These are phyloP conservation scores for Drosophila barbarae DNA, from an alignment of 2,888 invertebrate genomes.

Conservation along the genomic window DNA sequence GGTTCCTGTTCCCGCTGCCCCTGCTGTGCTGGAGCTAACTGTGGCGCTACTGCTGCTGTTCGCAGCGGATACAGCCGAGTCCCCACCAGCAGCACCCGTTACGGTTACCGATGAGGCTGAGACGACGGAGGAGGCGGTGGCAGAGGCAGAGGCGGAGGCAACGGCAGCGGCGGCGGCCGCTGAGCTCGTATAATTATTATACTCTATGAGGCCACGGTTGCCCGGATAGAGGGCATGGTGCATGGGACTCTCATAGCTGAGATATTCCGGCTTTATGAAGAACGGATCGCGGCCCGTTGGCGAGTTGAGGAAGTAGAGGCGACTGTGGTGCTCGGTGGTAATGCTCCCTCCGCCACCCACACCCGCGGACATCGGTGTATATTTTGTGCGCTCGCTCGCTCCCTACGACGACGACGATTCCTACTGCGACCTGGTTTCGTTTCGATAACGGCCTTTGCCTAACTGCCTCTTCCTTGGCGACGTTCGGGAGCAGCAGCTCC, in stretches of 20 bases:
- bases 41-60: conserved; percentile 29
- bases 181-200: conserved; percentile 70
- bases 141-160: conserved; percentile 51
- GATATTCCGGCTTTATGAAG: conserved; percentile 77
- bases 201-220: conserved; percentile 76
- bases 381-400: conserved; percentile 60
- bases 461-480: not conserved
- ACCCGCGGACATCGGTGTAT: conserved; percentile 77
- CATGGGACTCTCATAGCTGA: conserved; percentile 78
- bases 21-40: conserved; percentile 36
- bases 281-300: conserved; percentile 77
- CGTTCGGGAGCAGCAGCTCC: not conserved
- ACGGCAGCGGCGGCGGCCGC: conserved; percentile 68
- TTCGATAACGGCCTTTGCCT: not conserved
- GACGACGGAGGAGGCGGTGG: conserved; percentile 44
- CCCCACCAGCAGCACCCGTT: conserved; percentile 8
- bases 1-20: conserved; percentile 42
- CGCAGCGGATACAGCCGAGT: conserved; percentile 1
- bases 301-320: conserved; percentile 77
- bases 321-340: conserved; percentile 78
- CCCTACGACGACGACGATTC: conserved; percentile 13
- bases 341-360: conserved; percentile 79
- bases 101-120: conserved; percentile 39
- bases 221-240: conserved; percentile 76
- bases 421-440: conserved; percentile 25